Percentiles rank a stretch among this genome's conserved stretches.
Evolutionary conservation across 2,797 vertebrate species (phyloP).

Genomic region (Molossus molossus): DNA sequence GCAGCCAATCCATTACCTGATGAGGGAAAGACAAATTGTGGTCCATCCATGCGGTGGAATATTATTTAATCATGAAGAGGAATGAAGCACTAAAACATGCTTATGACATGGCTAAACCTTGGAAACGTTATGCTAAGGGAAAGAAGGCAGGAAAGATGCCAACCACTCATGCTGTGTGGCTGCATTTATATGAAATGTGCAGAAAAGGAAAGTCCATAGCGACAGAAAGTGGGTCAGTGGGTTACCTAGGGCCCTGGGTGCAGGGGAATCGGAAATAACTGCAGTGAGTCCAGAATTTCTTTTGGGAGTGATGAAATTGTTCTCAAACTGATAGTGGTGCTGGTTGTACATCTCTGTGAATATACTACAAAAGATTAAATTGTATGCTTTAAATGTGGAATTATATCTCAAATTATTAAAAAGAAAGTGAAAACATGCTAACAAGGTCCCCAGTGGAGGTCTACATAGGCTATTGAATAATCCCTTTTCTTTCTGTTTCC

Average conservation of each 20-base stretch:
- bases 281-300: background rate
- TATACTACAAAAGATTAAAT: background rate
- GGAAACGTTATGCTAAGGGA: background rate
- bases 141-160: background rate
- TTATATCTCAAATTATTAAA: background rate
- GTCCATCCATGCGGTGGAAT: background rate
- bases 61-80: background rate
- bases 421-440: background rate
- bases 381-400: too few relatives aligned
- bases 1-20: background rate
- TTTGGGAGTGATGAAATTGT: background rate
- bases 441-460: background rate
- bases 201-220: background rate
- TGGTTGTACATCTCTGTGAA: background rate
- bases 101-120: background rate
- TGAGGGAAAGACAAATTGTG: background rate
- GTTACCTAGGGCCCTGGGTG: background rate
- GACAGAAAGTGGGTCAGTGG: too few relatives aligned
- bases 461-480: background rate
- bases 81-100: background rate
- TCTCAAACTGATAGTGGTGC: background rate
- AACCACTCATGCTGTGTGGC: background rate
- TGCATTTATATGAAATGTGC: background rate
- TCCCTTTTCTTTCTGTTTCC: background rate
- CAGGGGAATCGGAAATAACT: background rate